Evolutionary conservation across 1,140 invertebrate species (phyloP).

Genomic region (Drosophila punjabiensis): DNA sequence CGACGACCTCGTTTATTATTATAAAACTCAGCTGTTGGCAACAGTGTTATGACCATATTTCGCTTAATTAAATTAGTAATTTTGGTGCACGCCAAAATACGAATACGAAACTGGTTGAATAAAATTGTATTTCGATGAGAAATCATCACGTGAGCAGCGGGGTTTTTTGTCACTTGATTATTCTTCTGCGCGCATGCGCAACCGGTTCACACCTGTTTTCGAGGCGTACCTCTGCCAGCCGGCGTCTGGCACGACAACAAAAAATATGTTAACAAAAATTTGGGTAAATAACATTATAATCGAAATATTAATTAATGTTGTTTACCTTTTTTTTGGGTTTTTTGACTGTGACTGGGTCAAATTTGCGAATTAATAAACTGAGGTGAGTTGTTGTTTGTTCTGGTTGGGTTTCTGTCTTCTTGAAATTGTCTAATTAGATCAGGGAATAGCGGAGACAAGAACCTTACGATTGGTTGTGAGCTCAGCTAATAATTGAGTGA

Average conservation of each 20-base stretch:
- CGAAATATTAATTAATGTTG: constrained; percentile 23
- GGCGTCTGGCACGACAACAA: constrained; percentile 24
- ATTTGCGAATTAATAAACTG: not conserved
- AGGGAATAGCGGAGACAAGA: not conserved
- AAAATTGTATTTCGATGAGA: constrained; percentile 1
- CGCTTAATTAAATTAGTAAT: constrained; percentile 8
- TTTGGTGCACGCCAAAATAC: constrained; percentile 13
- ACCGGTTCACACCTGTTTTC: constrained; percentile 49
- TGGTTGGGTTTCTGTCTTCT: constrained; percentile 7
- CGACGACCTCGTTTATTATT: constrained; percentile 25
- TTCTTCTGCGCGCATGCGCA: constrained; percentile 44
- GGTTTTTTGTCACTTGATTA: constrained; percentile 32
- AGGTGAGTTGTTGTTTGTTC: not conserved
- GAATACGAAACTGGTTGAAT: constrained; percentile 23
- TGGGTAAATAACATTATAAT: constrained; percentile 7
- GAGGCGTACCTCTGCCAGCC: not conserved
- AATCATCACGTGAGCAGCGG: constrained; percentile 45
- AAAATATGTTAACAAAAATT: constrained; percentile 3
- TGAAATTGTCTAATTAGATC: constrained; percentile 19
- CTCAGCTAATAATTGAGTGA: constrained; percentile 3
- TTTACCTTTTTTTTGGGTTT: not conserved
- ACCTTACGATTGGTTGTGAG: constrained; percentile 10
- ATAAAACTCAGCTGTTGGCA: constrained; percentile 3
- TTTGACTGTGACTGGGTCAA: not conserved
- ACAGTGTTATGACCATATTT: constrained; percentile 15